These are phyloP conservation scores for Opisthograptis luteolata DNA, from an alignment of 2,888 invertebrate species.

Conservation along the genomic window DNA sequence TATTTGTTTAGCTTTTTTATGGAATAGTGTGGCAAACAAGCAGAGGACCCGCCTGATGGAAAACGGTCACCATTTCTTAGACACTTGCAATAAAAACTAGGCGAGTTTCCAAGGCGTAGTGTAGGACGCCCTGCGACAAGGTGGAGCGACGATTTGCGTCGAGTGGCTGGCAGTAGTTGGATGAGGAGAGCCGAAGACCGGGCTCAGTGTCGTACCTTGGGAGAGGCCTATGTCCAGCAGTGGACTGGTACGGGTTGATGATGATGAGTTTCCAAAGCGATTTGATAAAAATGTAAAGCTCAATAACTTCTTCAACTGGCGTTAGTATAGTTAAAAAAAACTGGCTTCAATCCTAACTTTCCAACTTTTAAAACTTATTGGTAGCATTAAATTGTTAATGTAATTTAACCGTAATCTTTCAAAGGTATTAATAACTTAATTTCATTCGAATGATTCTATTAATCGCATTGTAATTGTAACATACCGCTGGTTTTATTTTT, in stretches of 20 bases:
- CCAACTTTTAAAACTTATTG: slow-evolving; percentile 7
- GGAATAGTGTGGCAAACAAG: slow-evolving; percentile 18
- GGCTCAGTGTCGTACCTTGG: too few relatives aligned
- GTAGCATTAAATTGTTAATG: slow-evolving; percentile 14
- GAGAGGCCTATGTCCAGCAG: too few relatives aligned
- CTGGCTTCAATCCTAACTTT: slow-evolving; percentile 7
- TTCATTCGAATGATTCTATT: slow-evolving; percentile 18
- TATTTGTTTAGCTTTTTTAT: slow-evolving; percentile 21
- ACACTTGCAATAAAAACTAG: too few relatives aligned
- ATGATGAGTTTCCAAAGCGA: too few relatives aligned
- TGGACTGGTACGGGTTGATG: too few relatives aligned
- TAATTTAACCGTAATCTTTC: slow-evolving; percentile 17
- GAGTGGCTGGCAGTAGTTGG: too few relatives aligned
- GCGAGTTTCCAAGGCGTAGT: too few relatives aligned
- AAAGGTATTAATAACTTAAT: slow-evolving; percentile 17
- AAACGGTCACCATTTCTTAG: too few relatives aligned
- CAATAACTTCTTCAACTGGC: slow-evolving; percentile 17
- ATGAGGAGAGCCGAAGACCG: too few relatives aligned
- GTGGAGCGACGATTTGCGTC: too few relatives aligned
- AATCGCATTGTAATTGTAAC: slow-evolving; percentile 1
- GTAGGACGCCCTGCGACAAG: too few relatives aligned
- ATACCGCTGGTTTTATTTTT: slow-evolving; percentile 8
- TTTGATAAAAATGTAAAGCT: slow-evolving; percentile 19
- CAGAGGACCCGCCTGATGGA: too few relatives aligned
- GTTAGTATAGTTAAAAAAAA: slow-evolving; percentile 19